These are phyloP conservation scores for Araneus ventricosus DNA, from an alignment of 1,140 invertebrate species.

Conservation along the genomic window DNA sequence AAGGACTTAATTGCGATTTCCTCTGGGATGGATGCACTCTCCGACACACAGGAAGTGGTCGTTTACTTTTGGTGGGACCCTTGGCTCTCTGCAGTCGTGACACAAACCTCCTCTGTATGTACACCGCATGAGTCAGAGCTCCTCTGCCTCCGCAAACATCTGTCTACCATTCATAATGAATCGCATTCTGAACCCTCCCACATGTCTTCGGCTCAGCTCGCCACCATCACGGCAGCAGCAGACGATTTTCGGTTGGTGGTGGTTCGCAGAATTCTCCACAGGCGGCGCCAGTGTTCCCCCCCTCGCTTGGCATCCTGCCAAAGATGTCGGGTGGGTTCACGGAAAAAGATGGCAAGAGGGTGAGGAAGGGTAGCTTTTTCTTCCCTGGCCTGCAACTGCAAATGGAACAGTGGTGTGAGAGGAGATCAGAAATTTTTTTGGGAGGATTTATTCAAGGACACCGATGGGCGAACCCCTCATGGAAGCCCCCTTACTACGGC, in stretches of 20 bases:
- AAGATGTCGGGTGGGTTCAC: constrained; percentile 58
- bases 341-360: constrained; percentile 50
- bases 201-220: background rate
- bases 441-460: constrained; percentile 30
- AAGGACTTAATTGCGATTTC: constrained; percentile 70
- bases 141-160: constrained; percentile 66
- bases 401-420: background rate
- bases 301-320: constrained; percentile 56
- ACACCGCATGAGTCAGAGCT: background rate
- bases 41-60: constrained; percentile 69
- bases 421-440: background rate
- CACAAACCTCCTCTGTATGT: constrained; percentile 3
- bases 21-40: constrained; percentile 35
- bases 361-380: background rate
- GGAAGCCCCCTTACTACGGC: background rate
- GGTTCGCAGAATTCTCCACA: background rate
- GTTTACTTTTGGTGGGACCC: constrained; percentile 59
- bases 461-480: background rate
- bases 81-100: background rate
- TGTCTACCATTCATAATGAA: constrained; percentile 72
- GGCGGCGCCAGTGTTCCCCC: constrained; percentile 53
- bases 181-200: constrained; percentile 1
- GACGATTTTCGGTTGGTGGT: background rate
- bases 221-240: background rate
- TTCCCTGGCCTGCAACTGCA: background rate